Base-by-base conservation (phyloP, 1,140 invertebrate species). In the Ridgeia piscesae region DNA sequence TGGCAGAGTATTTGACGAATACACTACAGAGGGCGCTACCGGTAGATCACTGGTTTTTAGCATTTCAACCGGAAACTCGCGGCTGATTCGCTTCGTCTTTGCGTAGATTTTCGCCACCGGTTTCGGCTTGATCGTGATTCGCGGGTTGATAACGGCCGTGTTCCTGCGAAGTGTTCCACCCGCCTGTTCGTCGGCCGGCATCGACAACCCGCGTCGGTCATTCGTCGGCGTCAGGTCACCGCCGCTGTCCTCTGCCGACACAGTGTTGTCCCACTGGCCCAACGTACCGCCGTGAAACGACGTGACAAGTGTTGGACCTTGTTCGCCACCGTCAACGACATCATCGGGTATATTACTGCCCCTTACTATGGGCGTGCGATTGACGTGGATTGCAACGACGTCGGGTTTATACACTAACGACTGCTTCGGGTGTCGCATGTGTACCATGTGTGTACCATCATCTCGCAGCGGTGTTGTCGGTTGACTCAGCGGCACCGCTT, bases 111-210 rank as follows among this genome's bases (percentile, higher is more conserved):
- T 98, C 1, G 98, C 98, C 31, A 98, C 97, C n/a, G 98, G 98
- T 93, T 98, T 96, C 8, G 94, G 94, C 94, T 98, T 97, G 27
- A 98, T 97, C 8, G 98, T 96, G 35, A 95, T 94, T 94, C 98
- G 97, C 4, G 98, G 98, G 93, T 98, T 97, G 0, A 98, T 93
- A 98, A 96, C 4, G 98, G 35, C 98, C 98, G 97, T 77, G 93
- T 94, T 9, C 92, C 93, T 91, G 89, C 93, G 88, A 92, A 93
- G n/a, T 88, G 98, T 98, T 1, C 98, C 98, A 34, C 98, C 98
- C 89, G 98, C 97, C 95, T 98, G 98, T 33, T 98, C 98, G 95
- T 98, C 98, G 95, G 98, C 98, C 95, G 98, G 98, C 91, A 98
- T 98, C 92, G 98, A 97, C 34, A 91, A 17, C 11, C 48, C 91